These are phyloP conservation scores for Incurvaria masculella DNA, from an alignment of 2,888 invertebrate species.

Conservation along the genomic window DNA sequence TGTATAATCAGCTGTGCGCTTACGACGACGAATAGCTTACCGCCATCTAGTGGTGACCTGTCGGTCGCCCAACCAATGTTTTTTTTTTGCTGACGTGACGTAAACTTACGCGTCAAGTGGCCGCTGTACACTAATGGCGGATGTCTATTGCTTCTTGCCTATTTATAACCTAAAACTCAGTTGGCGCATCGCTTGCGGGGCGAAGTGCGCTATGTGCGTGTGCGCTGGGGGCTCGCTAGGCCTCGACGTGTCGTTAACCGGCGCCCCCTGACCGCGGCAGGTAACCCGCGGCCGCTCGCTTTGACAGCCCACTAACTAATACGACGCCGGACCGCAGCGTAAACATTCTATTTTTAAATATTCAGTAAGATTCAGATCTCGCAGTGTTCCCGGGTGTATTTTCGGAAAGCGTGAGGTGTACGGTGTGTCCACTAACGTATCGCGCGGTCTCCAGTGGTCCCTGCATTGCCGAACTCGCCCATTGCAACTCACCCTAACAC, in stretches of 20 bases:
- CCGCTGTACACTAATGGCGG: constrained; percentile 47
- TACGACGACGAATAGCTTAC: too few species aligned
- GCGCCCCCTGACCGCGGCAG: neutral
- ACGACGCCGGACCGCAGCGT: neutral
- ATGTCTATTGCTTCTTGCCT: constrained; percentile 56
- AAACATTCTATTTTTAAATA: neutral
- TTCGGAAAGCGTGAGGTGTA: neutral
- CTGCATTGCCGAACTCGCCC: neutral
- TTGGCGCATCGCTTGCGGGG: constrained; percentile 11
- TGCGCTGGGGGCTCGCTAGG: constrained; percentile 17
- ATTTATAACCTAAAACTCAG: constrained; percentile 59
- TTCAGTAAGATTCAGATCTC: neutral
- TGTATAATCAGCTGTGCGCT: too few species aligned
- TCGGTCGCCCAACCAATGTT: constrained; percentile 26
- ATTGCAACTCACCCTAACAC: neutral
- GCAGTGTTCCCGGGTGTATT: neutral
- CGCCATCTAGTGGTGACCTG: too few species aligned
- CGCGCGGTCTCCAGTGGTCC: neutral
- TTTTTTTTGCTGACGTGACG: constrained; percentile 9
- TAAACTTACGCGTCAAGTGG: constrained; percentile 39
- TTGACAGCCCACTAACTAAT: neutral
- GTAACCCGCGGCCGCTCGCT: neutral
- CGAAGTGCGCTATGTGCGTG: neutral
- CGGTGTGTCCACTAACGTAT: neutral
- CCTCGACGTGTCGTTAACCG: constrained; percentile 43